These are phyloP conservation scores for Gymnothorax javanicus DNA, from an alignment of 2,797 vertebrate species.

Conservation along the genomic window DNA sequence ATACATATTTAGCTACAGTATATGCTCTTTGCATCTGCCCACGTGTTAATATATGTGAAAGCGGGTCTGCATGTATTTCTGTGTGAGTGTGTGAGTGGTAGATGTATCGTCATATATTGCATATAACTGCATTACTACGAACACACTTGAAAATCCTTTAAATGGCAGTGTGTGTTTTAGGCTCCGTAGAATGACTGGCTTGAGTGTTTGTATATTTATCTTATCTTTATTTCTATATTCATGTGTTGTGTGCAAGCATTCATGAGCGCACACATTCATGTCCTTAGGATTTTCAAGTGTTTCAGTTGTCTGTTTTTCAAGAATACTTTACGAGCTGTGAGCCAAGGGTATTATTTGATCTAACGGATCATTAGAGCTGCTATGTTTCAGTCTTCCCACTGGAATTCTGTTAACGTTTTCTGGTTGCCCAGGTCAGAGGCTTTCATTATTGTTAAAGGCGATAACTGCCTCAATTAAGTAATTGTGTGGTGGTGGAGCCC, in stretches of 20 bases:
- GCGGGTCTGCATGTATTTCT: background rate
- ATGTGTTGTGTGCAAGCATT: background rate
- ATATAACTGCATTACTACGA: background rate
- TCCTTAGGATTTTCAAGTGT: background rate
- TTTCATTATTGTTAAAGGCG: constrained; percentile 18
- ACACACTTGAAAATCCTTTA: background rate
- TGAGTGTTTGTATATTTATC: background rate
- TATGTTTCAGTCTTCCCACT: background rate
- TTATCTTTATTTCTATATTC: background rate
- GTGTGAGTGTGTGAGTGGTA: background rate
- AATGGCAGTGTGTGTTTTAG: background rate
- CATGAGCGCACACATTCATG: background rate
- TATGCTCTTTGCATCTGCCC: background rate
- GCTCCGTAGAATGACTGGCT: background rate
- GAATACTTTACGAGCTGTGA: constrained; percentile 10
- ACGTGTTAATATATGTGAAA: background rate
- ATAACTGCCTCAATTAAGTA: constrained; percentile 24
- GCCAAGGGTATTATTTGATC: constrained; percentile 20
- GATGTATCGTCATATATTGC: background rate
- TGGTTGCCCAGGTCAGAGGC: constrained; percentile 3
- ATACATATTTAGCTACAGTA: background rate
- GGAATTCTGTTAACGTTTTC: background rate
- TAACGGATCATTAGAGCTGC: constrained; percentile 19
- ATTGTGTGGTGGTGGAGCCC: background rate
- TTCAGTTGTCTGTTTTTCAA: background rate